Evolutionary conservation across 2,888 invertebrate species (phyloP), one percentile per base, ranked within the genome.

Genomic region (Cephus spinipes): DNA sequence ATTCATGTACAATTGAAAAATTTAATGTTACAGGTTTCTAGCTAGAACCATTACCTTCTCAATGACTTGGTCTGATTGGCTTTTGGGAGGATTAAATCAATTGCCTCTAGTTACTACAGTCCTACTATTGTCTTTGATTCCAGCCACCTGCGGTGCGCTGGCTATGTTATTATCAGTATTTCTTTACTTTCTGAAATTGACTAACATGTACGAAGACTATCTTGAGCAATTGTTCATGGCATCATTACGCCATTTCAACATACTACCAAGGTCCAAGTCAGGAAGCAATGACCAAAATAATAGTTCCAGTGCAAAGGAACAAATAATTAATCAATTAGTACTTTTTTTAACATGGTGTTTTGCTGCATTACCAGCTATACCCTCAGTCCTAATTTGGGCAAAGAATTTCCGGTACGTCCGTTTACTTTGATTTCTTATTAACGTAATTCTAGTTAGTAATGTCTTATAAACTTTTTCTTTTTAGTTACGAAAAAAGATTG

Each of bases 341-440:
- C 89, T 96, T 85, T 95, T 97, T 85, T 92, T 95, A 76, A 88
- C 97, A 83, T 95, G 96, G 94, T 88, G 94, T 76, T 89, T 94
- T 30, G 93, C 95, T 40, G 93, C 96, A 0, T 81, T 94, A n/a
- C 92, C 96, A 69, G 96, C 96, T 91, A 83, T 95, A 15, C 97
- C 97, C 0, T 94, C 95, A 71, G 93, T 95, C 30, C 89, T 97
- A 71, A 95, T 96, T 9, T 97, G 97, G 97, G 95, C 96, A 0
- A 95, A 95, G 87, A 96, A 95, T 92, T 96, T 95, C 85, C 94
- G 94, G 96, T 96, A 93, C 93, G 71, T 33, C 6, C 12, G 31
- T 32, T 23, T 9, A 71, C 23, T 55, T 55, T 55, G 6, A 55
- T 15, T 55, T 77, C n/a, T 33, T 77, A 69, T 36, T 55, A 69